Evolutionary conservation across 1,140 invertebrate species (phyloP), one percentile per base, ranked within the genome.

Genomic region (Macrostomum lignano): DNA sequence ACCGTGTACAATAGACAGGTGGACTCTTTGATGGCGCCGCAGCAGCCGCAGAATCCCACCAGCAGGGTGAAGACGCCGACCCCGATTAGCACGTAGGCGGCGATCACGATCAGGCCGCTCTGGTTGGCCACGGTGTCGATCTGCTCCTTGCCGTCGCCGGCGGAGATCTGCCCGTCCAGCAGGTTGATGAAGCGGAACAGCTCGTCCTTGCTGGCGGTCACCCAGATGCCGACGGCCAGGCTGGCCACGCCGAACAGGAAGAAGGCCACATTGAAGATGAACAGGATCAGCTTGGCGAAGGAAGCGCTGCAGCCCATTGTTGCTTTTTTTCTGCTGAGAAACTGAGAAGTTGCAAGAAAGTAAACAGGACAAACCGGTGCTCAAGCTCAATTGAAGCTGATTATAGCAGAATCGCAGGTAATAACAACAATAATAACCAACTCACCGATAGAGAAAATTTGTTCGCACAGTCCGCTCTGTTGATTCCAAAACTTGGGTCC

Each of bases 31-130:
- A 73, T 67, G 5, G 76, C 73, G 17, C 79, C 79, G 51, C 73
- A 78, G 49, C 78, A 86, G 30, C 79, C 81, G 35, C 82, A 67
- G 53, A 84, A 73, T 2, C 76, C 72, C 13, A 81, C 69, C 17
- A 77, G 55, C 35, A 79, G 67, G 46, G 84, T 70, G 22, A 84
- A 52, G 17, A 66, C 55, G 2, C 78, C 79, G 33, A 70, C 66
- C 11, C 65, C 67, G 36, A 88, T 62, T 36, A 78, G 58, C 31
- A 78, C 43, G 33, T 51, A 52, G n/a, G n/a, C n/a, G 2, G 48
- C 47, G n/a, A 44, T 42, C 9, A 37, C 40, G 19, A 39, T 37
- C 7, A 49, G 26, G 19, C 15, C 15, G 9, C 14, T 15, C 3
- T 14, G 19, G 19, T 9, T 28, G n/a, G n/a, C n/a, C n/a, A n/a